phyloP scores from a whole-genome alignment of 2,113 vertebrate genomes.

The Ctenodactylus gundi region DNA sequence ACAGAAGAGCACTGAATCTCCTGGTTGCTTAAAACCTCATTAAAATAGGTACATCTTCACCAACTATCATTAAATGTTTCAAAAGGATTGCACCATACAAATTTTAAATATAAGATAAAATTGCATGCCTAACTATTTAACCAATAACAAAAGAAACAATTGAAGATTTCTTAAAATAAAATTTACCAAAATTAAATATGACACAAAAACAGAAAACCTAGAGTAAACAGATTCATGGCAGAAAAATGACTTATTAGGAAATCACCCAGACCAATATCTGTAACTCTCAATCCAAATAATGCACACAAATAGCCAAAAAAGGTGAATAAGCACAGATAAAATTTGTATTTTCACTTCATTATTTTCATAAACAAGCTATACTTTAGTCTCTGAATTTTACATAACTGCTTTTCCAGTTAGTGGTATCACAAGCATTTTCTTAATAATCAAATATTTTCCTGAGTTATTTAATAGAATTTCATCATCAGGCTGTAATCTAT shows the following conservation, averaged over 20 bases:
- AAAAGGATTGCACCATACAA: neutral
- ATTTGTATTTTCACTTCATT: neutral
- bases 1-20: neutral
- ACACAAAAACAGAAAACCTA: neutral
- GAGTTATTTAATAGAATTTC: constrained; percentile 25
- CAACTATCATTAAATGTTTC: neutral
- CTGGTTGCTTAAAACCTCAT: neutral
- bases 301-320: neutral
- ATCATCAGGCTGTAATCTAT: neutral
- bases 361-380: neutral
- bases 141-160: neutral
- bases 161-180: neutral
- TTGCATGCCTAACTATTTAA: neutral
- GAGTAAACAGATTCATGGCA: neutral
- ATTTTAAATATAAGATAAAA: constrained; percentile 27
- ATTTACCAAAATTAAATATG: neutral
- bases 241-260: constrained; percentile 8
- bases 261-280: neutral
- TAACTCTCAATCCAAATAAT: neutral
- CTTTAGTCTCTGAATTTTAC: too few relatives aligned
- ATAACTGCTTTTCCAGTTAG: neutral
- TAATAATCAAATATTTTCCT: neutral
- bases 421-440: neutral
- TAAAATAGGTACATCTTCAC: constrained; percentile 1
- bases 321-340: neutral